Conservation (phyloP, 2,888 invertebrate genomes). For the Willowsia nigromaculata region DNA sequence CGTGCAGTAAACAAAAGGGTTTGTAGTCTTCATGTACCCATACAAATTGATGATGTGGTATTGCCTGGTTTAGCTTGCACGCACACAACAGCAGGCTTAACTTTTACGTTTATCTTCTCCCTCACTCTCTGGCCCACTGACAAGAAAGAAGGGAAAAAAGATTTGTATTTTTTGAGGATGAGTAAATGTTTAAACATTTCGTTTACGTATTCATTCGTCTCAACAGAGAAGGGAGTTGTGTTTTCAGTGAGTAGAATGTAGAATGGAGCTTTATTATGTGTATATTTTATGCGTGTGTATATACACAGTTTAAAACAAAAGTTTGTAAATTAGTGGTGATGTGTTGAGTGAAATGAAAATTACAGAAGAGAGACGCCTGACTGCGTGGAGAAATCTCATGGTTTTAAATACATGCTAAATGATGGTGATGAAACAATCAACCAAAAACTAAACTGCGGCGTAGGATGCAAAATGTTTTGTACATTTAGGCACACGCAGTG, state of each 20-base stretch:
- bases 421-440: neutral
- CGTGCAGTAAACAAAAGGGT: slow-evolving; percentile 21
- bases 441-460: neutral
- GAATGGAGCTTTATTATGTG: neutral
- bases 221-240: neutral
- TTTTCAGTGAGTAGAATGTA: neutral
- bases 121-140: neutral
- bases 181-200: slow-evolving; percentile 14
- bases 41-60: slow-evolving; percentile 13
- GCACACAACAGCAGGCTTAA: neutral
- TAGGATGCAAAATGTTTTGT: neutral
- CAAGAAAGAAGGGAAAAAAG: neutral
- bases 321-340: slow-evolving; percentile 55
- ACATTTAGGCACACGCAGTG: neutral
- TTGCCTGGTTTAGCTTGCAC: neutral
- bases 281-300: neutral
- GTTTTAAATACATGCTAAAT: neutral
- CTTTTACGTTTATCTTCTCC: neutral
- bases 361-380: neutral
- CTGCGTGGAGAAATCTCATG: neutral
- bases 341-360: slow-evolving; percentile 56
- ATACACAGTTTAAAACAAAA: slow-evolving; percentile 28
- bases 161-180: neutral
- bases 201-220: slow-evolving; percentile 28
- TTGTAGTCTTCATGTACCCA: neutral